phyloP scores from a whole-genome alignment of 1,140 invertebrate species.

The Battus philenor region DNA sequence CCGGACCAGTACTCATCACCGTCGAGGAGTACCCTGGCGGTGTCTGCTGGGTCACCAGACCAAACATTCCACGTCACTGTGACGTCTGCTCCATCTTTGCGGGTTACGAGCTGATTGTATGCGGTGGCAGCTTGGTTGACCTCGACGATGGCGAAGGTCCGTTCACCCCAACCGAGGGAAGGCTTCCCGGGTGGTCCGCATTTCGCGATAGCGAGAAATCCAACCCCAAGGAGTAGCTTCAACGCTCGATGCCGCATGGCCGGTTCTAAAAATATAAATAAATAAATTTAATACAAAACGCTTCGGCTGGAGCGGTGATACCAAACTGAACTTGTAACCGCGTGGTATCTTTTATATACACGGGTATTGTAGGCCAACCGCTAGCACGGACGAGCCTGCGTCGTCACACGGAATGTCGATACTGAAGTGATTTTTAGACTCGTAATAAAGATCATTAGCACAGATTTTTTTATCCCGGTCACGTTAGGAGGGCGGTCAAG shows the following conservation, averaged over 20 bases:
- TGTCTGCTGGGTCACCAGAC: constrained; percentile 57
- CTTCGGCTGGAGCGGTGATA: constrained; percentile 42
- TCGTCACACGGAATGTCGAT: constrained; percentile 31
- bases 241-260: constrained; percentile 49
- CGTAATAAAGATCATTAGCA: constrained; percentile 66
- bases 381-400: constrained; percentile 45
- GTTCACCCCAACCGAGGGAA: constrained; percentile 58
- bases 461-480: constrained; percentile 57
- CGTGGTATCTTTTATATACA: constrained; percentile 61
- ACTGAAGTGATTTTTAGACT: constrained; percentile 50
- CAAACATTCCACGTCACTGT: constrained; percentile 63
- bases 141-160: constrained; percentile 64
- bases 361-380: constrained; percentile 64
- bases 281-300: constrained; percentile 34
- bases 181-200: constrained; percentile 60
- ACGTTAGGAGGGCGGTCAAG: constrained; percentile 50
- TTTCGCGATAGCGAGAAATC: constrained; percentile 36
- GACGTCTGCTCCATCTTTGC: constrained; percentile 56
- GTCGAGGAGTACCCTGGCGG: constrained; percentile 45
- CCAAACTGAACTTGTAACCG: constrained; percentile 49
- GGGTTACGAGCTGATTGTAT: constrained; percentile 61
- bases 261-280: constrained; percentile 56
- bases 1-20: constrained; percentile 60
- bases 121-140: constrained; percentile 68
- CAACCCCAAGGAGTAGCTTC: constrained; percentile 36